These are phyloP conservation scores for Poecilia latipinna DNA, from an alignment of 2,113 vertebrate genomes.

Conservation along the genomic window DNA sequence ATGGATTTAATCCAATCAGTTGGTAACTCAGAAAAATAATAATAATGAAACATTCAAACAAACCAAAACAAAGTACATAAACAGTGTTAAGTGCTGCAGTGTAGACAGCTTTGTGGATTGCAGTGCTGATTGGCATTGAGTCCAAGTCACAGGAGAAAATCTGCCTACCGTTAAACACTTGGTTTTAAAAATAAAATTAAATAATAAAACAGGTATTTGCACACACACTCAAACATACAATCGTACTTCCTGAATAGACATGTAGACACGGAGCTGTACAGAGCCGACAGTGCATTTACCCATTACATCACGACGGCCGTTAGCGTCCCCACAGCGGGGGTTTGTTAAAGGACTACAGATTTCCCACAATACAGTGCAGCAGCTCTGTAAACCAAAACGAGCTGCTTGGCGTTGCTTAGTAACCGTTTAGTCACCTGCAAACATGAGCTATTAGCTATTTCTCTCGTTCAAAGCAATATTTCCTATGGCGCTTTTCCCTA, in stretches of 20 bases:
- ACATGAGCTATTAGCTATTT: not conserved
- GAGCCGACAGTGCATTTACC: constrained; percentile 37
- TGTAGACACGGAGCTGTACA: constrained; percentile 21
- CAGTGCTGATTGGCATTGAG: constrained; percentile 13
- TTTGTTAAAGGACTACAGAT: not conserved
- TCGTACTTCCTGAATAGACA: constrained; percentile 28
- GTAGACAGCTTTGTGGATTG: not conserved
- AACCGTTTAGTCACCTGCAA: constrained; percentile 8
- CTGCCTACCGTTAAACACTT: not conserved
- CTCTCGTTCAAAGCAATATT: not conserved
- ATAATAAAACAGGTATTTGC: constrained; percentile 62
- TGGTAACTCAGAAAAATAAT: not conserved
- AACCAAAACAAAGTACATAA: not conserved
- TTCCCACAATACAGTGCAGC: not conserved
- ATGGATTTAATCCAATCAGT: constrained; percentile 2
- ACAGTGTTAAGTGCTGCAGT: not conserved
- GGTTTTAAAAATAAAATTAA: constrained; percentile 22
- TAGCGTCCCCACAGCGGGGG: constrained; percentile 22
- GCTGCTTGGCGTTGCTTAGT: constrained; percentile 8
- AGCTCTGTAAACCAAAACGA: not conserved
- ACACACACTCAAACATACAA: constrained; percentile 47
- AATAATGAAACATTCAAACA: not conserved
- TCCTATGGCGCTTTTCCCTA: not conserved
- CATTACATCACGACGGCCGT: constrained; percentile 21
- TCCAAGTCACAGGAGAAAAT: constrained; percentile 4